Conservation (phyloP, 2,797 vertebrate genomes). For the Notolabrus celidotus region DNA sequence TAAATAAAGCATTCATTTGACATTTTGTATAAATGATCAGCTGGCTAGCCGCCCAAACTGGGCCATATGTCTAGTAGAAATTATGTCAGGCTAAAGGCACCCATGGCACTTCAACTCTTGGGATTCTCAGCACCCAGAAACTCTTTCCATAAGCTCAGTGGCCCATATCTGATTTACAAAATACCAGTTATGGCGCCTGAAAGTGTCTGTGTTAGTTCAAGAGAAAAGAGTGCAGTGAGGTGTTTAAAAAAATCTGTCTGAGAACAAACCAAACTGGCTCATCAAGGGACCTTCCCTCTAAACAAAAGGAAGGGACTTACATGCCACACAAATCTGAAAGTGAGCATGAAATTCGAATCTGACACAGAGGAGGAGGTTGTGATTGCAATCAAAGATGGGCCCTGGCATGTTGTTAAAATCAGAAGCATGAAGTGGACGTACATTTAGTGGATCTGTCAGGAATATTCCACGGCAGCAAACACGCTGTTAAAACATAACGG, state of each 20-base stretch:
- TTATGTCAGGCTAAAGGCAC: slow-evolving; percentile 63
- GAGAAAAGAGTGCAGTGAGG: neutral
- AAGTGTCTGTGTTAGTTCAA: neutral
- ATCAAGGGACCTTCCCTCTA: slow-evolving; percentile 44
- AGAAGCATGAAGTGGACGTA: neutral
- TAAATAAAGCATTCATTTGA: neutral
- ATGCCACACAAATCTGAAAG: slow-evolving; percentile 50
- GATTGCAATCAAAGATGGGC: neutral
- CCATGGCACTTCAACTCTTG: slow-evolving; percentile 56
- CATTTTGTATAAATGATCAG: neutral
- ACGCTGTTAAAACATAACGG: slow-evolving; percentile 18
- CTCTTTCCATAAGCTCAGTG: slow-evolving; percentile 45
- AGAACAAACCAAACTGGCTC: slow-evolving; percentile 15
- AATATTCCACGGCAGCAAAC: slow-evolving; percentile 2
- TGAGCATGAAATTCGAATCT: slow-evolving; percentile 24
- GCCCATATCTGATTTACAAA: slow-evolving; percentile 46
- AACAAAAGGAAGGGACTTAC: slow-evolving; percentile 47
- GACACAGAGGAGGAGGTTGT: slow-evolving; percentile 17
- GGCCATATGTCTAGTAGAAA: slow-evolving; percentile 55
- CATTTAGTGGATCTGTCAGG: neutral
- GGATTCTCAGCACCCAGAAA: slow-evolving; percentile 61
- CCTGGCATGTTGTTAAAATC: neutral
- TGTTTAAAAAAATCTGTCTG: neutral
- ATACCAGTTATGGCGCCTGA: neutral
- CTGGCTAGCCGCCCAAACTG: slow-evolving; percentile 36